Base-by-base conservation (phyloP, 2,888 invertebrate species). In the Eurytoma californica region DNA sequence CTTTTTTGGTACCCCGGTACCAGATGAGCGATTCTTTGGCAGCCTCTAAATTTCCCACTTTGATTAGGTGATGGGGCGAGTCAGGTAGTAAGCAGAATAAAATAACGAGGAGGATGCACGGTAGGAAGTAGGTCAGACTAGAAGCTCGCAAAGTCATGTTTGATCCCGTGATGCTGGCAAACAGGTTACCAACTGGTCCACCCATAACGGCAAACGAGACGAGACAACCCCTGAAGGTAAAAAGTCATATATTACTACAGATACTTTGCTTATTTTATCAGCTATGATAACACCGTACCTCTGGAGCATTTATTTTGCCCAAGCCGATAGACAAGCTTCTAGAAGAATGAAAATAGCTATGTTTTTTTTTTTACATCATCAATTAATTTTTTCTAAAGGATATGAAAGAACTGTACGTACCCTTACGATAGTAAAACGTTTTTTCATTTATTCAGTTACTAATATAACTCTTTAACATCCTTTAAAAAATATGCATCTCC, bases 131-230 rank as follows among this genome's bases (percentile, higher is more conserved):
- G 12, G 87, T 85, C 12, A 84, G 60, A 0, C 87, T 86, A 61
- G 87, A 89, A 3, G 82, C 69, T 72, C 77, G 80, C 81, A 88
- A 82, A 13, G 85, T 82, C 16, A 87, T 80, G 57, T 85, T 84
- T 16, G 87, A 85, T 3, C 89, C 89, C 74, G 88, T 84, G 24
- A 86, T 61, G 63, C 85, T 86, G 18, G 87, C 89, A 2, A 88
- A 16, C 3, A 89, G 68, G 14, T 82, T 86, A 3, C 89, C 89
- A 0, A 87, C 57, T 0, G 87, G 84, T 16, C 86, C 75, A 0
- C 88, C 88, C 53, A 85, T 87, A 16, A 86, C 82, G 47, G 86
- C 85, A 3, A 88, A 61, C 0, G 85, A 82, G 0, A 88, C 86
- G 14, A 89, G 66, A 0, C 87, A 84, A 4, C 90, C 90, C 0